phyloP scores from a whole-genome alignment of 2,113 vertebrate species.

The Peromyscus californicus region DNA sequence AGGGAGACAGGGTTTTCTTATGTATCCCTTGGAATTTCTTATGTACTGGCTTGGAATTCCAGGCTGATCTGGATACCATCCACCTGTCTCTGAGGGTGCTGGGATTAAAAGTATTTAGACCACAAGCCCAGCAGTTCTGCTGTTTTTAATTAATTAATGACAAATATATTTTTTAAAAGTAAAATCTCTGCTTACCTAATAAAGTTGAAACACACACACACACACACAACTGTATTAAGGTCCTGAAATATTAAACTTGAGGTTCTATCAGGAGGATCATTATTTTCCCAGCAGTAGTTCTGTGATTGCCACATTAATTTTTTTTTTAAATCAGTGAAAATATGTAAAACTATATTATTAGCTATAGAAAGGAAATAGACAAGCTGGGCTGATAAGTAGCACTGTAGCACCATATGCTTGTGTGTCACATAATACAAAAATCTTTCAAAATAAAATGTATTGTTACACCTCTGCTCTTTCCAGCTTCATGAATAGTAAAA shows the following conservation, averaged over 20 bases:
- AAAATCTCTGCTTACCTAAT: conserved; percentile 80
- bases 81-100: background rate
- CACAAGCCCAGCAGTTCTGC: background rate
- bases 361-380: conserved; percentile 50
- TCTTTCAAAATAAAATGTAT: conserved; percentile 65
- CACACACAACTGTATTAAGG: conserved; percentile 27
- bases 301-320: conserved; percentile 31
- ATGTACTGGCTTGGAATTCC: background rate
- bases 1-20: background rate
- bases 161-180: background rate
- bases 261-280: conserved; percentile 32
- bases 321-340: conserved; percentile 38
- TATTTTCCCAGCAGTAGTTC: conserved; percentile 52
- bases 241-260: conserved; percentile 75
- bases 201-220: background rate
- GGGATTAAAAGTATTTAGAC: background rate
- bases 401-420: background rate
- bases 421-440: conserved; percentile 71
- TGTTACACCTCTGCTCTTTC: conserved; percentile 53
- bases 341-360: conserved; percentile 42
- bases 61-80: background rate
- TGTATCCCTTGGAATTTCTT: background rate
- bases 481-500: conserved; percentile 75
- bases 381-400: background rate
- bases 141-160: conserved; percentile 67